Conservation (phyloP, 2,113 vertebrate genomes). For the Lepus europaeus region DNA sequence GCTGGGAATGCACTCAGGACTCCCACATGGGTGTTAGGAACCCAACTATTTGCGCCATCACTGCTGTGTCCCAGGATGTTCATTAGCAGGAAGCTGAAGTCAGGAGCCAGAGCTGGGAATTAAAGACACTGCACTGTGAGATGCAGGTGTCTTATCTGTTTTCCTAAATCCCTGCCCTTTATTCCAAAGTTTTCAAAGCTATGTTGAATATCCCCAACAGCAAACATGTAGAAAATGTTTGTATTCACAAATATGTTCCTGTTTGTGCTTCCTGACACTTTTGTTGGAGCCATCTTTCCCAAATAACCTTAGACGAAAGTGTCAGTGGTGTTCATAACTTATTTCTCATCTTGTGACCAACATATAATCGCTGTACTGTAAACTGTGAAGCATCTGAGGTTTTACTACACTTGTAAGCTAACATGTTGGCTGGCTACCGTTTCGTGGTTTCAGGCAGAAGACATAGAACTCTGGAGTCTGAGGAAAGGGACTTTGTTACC, state of each 20-base stretch:
- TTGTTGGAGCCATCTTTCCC: background rate
- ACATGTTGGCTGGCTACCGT: background rate
- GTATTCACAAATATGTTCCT: background rate
- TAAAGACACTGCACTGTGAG: too few species aligned
- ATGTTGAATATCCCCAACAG: background rate
- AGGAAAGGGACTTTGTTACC: background rate
- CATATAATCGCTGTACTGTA: background rate
- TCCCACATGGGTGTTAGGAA: too few species aligned
- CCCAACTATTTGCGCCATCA: too few species aligned
- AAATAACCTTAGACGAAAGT: background rate
- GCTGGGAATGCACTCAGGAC: too few species aligned
- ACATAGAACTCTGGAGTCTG: background rate
- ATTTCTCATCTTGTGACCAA: background rate
- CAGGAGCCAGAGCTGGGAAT: too few species aligned
- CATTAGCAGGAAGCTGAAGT: too few species aligned
- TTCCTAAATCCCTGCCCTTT: too few species aligned
- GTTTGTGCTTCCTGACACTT: background rate
- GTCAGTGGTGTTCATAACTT: background rate
- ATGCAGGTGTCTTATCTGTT: too few species aligned
- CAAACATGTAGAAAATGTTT: background rate
- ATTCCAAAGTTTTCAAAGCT: background rate
- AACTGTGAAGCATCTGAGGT: background rate
- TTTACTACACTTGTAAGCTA: background rate
- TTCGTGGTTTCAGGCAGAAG: background rate
- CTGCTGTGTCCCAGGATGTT: too few species aligned